A percentile compares a stretch with the other conserved stretches of the same genome.
Conservation (phyloP, 1,140 invertebrate species). For the Nymphalis io region DNA sequence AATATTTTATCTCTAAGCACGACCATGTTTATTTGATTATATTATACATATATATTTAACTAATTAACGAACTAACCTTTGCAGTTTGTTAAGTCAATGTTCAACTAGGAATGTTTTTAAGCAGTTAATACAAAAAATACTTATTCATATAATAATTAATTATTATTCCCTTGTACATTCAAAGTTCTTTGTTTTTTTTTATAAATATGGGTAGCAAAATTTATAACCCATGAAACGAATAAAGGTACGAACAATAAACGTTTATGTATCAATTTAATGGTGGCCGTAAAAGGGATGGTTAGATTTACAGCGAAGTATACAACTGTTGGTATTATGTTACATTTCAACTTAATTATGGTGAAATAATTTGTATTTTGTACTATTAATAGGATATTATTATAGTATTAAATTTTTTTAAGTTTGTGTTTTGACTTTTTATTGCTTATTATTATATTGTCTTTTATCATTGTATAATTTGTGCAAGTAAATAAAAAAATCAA, state of each 20-base stretch:
- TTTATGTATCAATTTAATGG: conserved; percentile 45
- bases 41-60: too few relatives aligned
- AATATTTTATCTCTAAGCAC: too few relatives aligned
- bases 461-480: too few relatives aligned
- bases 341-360: background rate
- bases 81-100: too few relatives aligned
- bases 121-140: too few relatives aligned
- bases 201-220: conserved; percentile 8
- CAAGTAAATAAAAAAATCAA: too few relatives aligned
- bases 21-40: too few relatives aligned
- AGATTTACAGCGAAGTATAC: conserved; percentile 43
- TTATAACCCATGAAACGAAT: conserved; percentile 21
- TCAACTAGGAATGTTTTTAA: too few relatives aligned
- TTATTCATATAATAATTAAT: background rate
- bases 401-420: background rate
- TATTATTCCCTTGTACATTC: background rate
- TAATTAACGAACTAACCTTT: too few relatives aligned
- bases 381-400: background rate
- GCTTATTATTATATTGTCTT: too few relatives aligned
- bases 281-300: conserved; percentile 38
- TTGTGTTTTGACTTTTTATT: background rate
- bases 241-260: conserved; percentile 28
- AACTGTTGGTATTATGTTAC: conserved; percentile 11
- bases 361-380: background rate
- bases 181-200: background rate